These are phyloP conservation scores for Rhaphigaster nebulosa DNA, from an alignment of 2,888 invertebrate species.

Conservation along the genomic window DNA sequence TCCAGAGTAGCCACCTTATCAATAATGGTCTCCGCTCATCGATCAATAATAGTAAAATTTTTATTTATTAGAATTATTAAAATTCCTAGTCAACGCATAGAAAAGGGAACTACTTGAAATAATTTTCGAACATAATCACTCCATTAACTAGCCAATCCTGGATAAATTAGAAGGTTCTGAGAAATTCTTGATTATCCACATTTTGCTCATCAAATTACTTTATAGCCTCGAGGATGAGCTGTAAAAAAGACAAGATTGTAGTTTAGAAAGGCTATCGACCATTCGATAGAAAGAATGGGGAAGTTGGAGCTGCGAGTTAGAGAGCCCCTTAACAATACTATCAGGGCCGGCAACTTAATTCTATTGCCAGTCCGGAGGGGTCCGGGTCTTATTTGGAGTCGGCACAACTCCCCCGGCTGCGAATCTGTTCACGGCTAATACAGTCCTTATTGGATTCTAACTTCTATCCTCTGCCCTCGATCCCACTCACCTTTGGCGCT, in stretches of 20 bases:
- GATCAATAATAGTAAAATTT: no score
- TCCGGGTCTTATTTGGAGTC: background rate
- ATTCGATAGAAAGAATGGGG: background rate
- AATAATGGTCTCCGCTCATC: no score
- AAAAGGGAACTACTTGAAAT: no score
- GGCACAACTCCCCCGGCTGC: background rate
- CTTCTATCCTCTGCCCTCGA: background rate
- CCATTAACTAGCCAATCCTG: no score
- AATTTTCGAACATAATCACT: no score
- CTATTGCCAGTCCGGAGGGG: background rate
- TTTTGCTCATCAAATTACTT: background rate
- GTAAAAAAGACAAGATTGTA: background rate
- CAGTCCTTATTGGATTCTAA: constrained; percentile 1
- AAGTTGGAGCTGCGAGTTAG: background rate
- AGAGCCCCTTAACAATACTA: constrained; percentile 32
- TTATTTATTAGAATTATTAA: no score
- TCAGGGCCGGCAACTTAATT: constrained; percentile 25
- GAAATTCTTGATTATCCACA: background rate
- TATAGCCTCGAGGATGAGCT: background rate
- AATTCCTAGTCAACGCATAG: no score
- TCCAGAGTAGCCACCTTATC: no score
- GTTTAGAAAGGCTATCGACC: background rate
- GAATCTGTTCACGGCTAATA: constrained; percentile 18
- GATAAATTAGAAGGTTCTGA: no score
- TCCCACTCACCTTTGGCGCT: background rate